Evolutionary conservation across 2,113 vertebrate genomes (phyloP), one percentile per base, ranked within the genome.

Genomic region (Microtus montanus): DNA sequence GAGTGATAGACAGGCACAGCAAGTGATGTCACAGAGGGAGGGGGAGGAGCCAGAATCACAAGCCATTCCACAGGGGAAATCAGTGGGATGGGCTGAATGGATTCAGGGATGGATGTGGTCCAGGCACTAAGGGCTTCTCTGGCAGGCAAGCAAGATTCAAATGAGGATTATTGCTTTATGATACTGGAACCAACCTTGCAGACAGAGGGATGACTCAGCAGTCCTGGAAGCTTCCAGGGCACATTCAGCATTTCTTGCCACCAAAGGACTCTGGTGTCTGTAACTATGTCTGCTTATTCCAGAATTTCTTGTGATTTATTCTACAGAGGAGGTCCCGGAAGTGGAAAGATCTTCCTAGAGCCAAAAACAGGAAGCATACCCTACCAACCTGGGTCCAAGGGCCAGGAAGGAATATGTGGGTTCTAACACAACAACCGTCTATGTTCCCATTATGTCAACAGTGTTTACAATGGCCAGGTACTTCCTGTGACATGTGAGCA

Each of bases 361-460:
- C 44, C 22, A 14, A 94, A 97, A 98, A 98, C 97, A 98, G 97
- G 96, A 98, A 97, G 84, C 84, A 89, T 85, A 77, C 22, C 66
- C 96, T 54, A 17, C 96, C 96, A 92, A 97, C 95, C 91, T 95
- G 92, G 80, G 95, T 85, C 30, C 14, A 47, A 52, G 44, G 82
- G 52, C 84, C 97, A 97, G 97, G 97, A 98, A 98, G 96, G 95
- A 96, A 82, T 90, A 38, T 90, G 95, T 92, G 95, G 64, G 24
- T 78, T 47, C 92, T 15, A 79, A 92, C 92, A 95, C 94, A 86
- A 49, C 71, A 12, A 47, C 41, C 1, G 64, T 9, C 63, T 5
- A 7, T 61, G 49, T 89, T 96, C 93, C 97, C 95, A 97, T 97
- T 94, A 97, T 89, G 93, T 98, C 96, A 97, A 88, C 52, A 64